Base-by-base conservation (phyloP, 1,140 invertebrate species). In the Trichonephila clavipes region DNA sequence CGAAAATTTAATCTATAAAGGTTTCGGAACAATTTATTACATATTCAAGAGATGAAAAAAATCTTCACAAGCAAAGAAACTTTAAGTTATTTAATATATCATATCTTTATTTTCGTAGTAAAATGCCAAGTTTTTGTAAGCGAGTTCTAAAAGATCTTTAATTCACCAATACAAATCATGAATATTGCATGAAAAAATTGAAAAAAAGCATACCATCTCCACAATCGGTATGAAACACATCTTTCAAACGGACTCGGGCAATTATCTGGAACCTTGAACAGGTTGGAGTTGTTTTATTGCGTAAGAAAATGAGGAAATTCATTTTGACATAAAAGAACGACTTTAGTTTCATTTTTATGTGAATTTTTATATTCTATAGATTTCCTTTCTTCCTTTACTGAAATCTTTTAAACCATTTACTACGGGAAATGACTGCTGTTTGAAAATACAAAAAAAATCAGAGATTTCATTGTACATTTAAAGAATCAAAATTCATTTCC, bases 201-300 rank as follows among this genome's bases (percentile, higher is more conserved):
- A 24, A 81, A 81, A 81, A 77, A 16, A 24, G 28, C 28, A 28
- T 34, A 40, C 24, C 24, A 2, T 64, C 18, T 64, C 16, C 16
- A 0, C 18, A 64, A 64, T 21, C 62, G 51, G 8, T 10, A 10
- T 1, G 51, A 51, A 51, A 51, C 8, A 64, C 21, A 5, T 18
- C 62, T 64, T 64, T 64, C 62, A 21, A 64, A 2, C 18, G 19
- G 62, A 64, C 4, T 64, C 62, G 19, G 14, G 62, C 19, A 34
- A 66, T 88, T 87, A 62, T 62, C 61, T 19, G 12, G 59, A 19
- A 14, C 5, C 40, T 88, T 66, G 62, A 88, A 88, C 34, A 64
- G 61, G 64, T 88, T 88, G 86, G 59, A 88, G 59, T 88, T 88
- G 61, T 66, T 88, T 88, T 88, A 88, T 88, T 64, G 86, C 64